A percentile compares a stretch with the other conserved stretches of the same genome.
Conservation (phyloP, 2,888 invertebrate species). For the Synanthedon myopaeformis region DNA sequence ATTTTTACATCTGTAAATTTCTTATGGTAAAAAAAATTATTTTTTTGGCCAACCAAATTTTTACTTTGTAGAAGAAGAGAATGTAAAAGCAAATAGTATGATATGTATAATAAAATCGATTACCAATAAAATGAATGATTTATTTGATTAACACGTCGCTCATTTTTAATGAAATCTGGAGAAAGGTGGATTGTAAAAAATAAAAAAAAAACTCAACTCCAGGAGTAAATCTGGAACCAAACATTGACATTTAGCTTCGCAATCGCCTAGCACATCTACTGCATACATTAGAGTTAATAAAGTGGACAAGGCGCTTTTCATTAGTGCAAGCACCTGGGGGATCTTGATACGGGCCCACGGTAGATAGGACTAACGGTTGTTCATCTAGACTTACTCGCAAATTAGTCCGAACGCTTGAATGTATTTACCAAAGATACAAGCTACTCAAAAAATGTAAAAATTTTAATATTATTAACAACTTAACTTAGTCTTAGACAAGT, state of each 20-base stretch:
- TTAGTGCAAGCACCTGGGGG: conserved; percentile 41
- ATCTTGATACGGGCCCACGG: conserved; percentile 41
- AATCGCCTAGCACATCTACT: conserved; percentile 23
- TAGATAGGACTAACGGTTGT: not conserved
- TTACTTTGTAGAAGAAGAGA: too few species aligned
- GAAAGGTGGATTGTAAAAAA: conserved; percentile 2
- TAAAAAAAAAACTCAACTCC: conserved; percentile 2
- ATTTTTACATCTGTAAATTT: too few species aligned
- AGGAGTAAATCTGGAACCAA: conserved; percentile 2
- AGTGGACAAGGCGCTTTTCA: conserved; percentile 60
- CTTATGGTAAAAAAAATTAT: too few species aligned
- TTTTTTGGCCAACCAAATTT: too few species aligned
- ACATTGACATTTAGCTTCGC: conserved; percentile 8
- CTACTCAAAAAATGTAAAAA: too few species aligned
- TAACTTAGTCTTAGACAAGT: too few species aligned
- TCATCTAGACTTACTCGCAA: too few species aligned
- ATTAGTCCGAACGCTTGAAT: too few species aligned
- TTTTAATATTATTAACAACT: too few species aligned
- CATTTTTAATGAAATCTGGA: not conserved
- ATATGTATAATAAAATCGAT: too few species aligned
- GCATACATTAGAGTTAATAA: conserved; percentile 68
- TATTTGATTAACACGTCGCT: not conserved
- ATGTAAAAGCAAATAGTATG: too few species aligned
- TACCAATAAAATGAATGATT: not conserved
- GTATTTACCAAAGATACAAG: too few species aligned